phyloP scores from a whole-genome alignment of 2,797 vertebrate species.

The Anabacerthia variegaticeps region DNA sequence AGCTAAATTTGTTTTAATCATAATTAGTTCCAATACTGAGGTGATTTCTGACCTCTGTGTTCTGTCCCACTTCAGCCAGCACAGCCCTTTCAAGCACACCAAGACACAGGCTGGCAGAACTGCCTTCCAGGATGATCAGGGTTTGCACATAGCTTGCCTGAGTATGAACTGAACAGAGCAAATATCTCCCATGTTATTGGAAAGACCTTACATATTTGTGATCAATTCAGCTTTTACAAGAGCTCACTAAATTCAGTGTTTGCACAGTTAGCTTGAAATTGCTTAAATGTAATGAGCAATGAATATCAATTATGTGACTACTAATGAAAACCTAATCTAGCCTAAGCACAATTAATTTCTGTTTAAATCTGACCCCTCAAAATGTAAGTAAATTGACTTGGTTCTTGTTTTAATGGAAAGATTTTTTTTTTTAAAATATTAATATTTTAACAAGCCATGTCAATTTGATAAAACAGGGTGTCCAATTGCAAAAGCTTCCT shows the following conservation, averaged over 20 bases:
- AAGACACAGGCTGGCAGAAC: neutral
- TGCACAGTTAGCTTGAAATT: conserved; percentile 26
- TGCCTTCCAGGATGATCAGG: neutral
- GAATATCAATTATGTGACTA: conserved; percentile 39
- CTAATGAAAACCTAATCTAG: conserved; percentile 48
- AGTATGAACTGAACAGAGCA: neutral
- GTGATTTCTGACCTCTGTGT: neutral
- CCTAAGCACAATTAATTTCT: conserved; percentile 53
- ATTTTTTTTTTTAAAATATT: neutral
- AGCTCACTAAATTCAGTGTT: conserved; percentile 2
- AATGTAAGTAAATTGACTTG: conserved; percentile 45
- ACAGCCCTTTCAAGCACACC: neutral
- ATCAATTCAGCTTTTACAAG: neutral
- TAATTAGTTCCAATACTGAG: neutral
- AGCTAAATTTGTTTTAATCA: neutral
- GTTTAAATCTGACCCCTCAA: conserved; percentile 22
- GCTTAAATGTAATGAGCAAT: conserved; percentile 25
- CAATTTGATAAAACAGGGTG: conserved; percentile 21
- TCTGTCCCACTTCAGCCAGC: neutral
- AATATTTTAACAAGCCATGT: conserved; percentile 54
- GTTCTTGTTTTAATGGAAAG: conserved; percentile 36
- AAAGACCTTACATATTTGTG: neutral
- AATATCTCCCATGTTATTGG: neutral
- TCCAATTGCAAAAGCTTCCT: neutral
- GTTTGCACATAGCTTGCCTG: neutral